Percentiles rank a stretch among this genome's conserved stretches.
Evolutionary conservation across 2,888 invertebrate genomes (phyloP).

Genomic region (Theristus sp.): DNA sequence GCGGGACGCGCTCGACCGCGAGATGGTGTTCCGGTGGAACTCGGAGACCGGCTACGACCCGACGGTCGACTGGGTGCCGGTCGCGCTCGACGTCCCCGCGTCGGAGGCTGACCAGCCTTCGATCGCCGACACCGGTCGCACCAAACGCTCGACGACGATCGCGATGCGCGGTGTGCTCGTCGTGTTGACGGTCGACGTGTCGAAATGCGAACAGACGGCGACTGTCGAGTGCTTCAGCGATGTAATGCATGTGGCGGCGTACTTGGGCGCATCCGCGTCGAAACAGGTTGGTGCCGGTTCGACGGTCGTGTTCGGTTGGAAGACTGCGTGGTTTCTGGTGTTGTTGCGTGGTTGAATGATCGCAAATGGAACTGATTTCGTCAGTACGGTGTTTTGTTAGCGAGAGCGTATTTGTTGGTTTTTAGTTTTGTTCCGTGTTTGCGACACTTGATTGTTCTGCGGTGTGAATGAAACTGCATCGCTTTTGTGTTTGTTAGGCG

Average conservation of each 20-base stretch:
- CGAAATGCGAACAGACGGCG: constrained; percentile 7
- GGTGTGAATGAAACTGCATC: too few species aligned
- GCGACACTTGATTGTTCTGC: too few species aligned
- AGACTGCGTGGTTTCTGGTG: too few species aligned
- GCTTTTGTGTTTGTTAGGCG: too few species aligned
- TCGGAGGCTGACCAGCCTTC: not conserved
- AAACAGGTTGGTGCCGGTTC: constrained; percentile 10
- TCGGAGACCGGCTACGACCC: constrained; percentile 6
- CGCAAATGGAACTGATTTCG: too few species aligned
- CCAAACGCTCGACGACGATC: not conserved
- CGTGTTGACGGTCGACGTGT: constrained; percentile 12
- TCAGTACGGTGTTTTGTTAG: too few species aligned
- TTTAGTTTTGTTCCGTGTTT: too few species aligned
- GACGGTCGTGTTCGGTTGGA: too few species aligned
- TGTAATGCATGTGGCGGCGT: constrained; percentile 16
- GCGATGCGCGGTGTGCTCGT: constrained; percentile 4
- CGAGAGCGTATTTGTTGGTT: too few species aligned
- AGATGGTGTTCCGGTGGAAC: constrained; percentile 19
- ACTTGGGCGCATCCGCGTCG: constrained; percentile 16
- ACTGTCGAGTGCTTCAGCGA: constrained; percentile 13
- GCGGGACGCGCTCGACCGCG: constrained; percentile 12
- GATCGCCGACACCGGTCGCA: not conserved
- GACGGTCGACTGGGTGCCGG: not conserved
- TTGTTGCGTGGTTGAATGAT: too few species aligned
- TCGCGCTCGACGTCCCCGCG: not conserved